Evolutionary conservation across 2,797 vertebrate genomes (phyloP).

Genomic region (Brachyrhaphis roseni): DNA sequence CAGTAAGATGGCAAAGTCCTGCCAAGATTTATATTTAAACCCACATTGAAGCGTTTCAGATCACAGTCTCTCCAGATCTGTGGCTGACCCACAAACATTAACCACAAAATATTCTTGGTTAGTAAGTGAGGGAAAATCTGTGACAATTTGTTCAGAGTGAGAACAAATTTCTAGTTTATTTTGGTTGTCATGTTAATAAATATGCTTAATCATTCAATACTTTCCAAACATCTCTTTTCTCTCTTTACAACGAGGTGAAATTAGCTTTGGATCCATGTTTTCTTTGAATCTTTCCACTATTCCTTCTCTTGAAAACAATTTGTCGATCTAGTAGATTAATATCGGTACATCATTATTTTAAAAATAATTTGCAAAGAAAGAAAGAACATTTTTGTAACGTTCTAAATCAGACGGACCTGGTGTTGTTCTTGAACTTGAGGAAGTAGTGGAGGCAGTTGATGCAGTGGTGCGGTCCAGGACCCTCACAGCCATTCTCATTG

Average conservation of each 20-base stretch:
- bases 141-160: neutral
- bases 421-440: constrained; percentile 99
- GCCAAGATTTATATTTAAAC: neutral
- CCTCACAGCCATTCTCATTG: constrained; percentile 93
- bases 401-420: constrained; percentile 80
- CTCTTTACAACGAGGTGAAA: neutral
- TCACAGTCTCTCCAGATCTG: neutral
- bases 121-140: neutral
- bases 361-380: neutral
- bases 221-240: neutral
- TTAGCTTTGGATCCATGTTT: neutral
- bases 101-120: neutral
- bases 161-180: neutral
- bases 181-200: neutral
- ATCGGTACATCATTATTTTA: neutral
- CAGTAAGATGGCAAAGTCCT: neutral
- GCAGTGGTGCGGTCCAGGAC: constrained; percentile 96
- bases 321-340: neutral
- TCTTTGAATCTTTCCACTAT: neutral
- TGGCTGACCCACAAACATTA: neutral
- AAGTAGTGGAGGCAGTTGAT: constrained; percentile 96
- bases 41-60: neutral
- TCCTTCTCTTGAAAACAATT: neutral
- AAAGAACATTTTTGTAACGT: neutral
- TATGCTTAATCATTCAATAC: neutral